Evolutionary conservation across 2,113 vertebrate genomes (phyloP), one percentile per base, ranked within the genome.

Genomic region (Potamarius usumacintae): DNA sequence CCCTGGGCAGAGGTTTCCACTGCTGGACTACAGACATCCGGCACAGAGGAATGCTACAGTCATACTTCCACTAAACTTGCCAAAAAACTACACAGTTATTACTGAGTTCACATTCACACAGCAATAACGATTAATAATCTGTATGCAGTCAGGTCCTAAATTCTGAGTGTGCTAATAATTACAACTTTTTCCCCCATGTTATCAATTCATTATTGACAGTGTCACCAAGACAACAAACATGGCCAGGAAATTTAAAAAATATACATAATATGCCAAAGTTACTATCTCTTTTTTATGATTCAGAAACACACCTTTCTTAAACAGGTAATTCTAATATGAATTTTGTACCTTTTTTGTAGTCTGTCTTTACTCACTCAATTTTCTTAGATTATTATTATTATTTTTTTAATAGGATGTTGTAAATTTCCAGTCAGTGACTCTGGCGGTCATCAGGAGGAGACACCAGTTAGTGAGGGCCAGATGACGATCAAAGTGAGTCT

Each of bases 1-100:
- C 98, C 0, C 90, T 99, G 95, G 98, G 98, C 87, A 98, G 98
- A 58, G 98, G 98, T 67, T 99, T 99, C 94, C 98, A 99, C 92
- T 99, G 98, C 96, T 99, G 98, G 98, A 99, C 98, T 20, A 97
- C 97, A 0, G 98, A 99, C 65, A 89, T 99, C 91, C 97, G 98
- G 72, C 98, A 98, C 89, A 96, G 96, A 25, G 98, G 98, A 86
- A 95, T 94, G 87, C 95, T 99, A 63, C 96, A 97, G 92, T 99
- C 98, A 27, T 99, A 99, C 92, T 96, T 99, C 17, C 94, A 97
- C 90, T 99, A 96, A 95, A 92, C 84, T 2, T 69, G 93, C 90
- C 93, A 92, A 92, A 94, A 94, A 88, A 93, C 87, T 12, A 0
- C 85, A 88, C 80, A 92, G 93, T 93, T 94, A 76, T 83, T 93